Base-by-base conservation (phyloP, 1,140 invertebrate genomes). In the Orius insidiosus region DNA sequence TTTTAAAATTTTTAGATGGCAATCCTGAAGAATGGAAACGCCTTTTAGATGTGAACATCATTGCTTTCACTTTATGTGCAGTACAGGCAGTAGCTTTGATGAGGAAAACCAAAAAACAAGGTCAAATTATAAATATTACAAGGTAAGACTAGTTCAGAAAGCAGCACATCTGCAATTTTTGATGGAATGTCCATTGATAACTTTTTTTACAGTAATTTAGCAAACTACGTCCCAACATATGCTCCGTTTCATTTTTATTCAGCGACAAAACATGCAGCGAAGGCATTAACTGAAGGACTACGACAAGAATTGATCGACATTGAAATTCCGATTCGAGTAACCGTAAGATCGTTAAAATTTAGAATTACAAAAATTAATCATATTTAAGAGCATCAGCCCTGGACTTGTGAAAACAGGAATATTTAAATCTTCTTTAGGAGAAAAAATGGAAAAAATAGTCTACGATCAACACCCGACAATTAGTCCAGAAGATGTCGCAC, bases 41-140 rank as follows among this genome's bases (percentile, higher is more conserved):
- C 9, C 68, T 74, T 33, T 45, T 77, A 51, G 68, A 83, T 14
- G 71, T 76, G 0, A 87, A 85, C 56, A 65, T 82, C 0, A 59
- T 80, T 35, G 80, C 67, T 0, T 56, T 81, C 0, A 66, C 70
- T 11, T 66, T 75, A 46, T 79, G 78, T 47, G 73, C 77, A 0
- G 65, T 73, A 24, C 71, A 76, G 53, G 69, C 73, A 1, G 61
- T 81, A 10, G 66, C 69, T 11, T 72, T 70, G 0, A 85, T 87
- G 79, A 67, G 58, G 24, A 68, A 70, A 49, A 64, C 69, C 1
- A 64, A 64, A 0, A 61, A 72, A 48, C 64, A 70, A 52, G 71
- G 70, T 4, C 69, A 73, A 48, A 66, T 72, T 44, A 65, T 72
- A 45, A 60, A 69, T 19, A 56, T 72, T 14, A 68, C 63, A 55